Evolutionary conservation across 2,797 vertebrate species (phyloP), one percentile per base, ranked within the genome.

Genomic region (Hemibagrus guttatus): DNA sequence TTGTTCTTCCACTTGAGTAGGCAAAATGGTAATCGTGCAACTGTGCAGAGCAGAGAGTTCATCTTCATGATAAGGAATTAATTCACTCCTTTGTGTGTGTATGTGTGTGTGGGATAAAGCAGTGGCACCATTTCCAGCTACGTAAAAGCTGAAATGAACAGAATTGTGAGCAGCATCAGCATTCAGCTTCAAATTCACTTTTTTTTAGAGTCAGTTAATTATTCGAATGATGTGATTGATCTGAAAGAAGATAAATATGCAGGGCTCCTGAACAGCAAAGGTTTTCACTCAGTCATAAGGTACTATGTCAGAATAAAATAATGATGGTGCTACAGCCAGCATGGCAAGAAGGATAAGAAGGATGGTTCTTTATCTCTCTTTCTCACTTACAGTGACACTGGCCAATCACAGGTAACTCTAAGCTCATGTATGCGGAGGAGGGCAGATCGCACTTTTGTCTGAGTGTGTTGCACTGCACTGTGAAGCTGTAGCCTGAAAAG

Each of bases 1-100:
- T 90, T 90, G 85, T 87, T 85, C 84, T 85, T 87, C 82, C 88
- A 89, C 84, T 90, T 87, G 87, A 90, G 85, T 85, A 89, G 88
- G 78, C 86, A 87, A 86, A 90, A 86, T 90, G 89, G 82, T 89
- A 90, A 87, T 86, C 84, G 72, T 79, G 82, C 81, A 87, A 86
- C 86, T 85, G 86, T 84, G 83, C 49, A 7, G 42, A 68, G 81
- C 66, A 16, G 82, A 72, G 78, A 86, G 86, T 90, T 90, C 87
- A 80, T 85, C 81, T 82, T 86, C 71, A 59, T 81, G 86, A 86
- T 90, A 87, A 89, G 84, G 72, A 71, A 87, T 89, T 85, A 85
- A 87, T 89, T 87, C 72, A 82, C 56, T 86, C 59, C 68, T 88
- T 68, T 88, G 90, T 90, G 85, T 80, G 35, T 72, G 69, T 39